Evolutionary conservation across 2,888 invertebrate species (phyloP), one percentile per base, ranked within the genome.

Genomic region (Saturnia pavonia): DNA sequence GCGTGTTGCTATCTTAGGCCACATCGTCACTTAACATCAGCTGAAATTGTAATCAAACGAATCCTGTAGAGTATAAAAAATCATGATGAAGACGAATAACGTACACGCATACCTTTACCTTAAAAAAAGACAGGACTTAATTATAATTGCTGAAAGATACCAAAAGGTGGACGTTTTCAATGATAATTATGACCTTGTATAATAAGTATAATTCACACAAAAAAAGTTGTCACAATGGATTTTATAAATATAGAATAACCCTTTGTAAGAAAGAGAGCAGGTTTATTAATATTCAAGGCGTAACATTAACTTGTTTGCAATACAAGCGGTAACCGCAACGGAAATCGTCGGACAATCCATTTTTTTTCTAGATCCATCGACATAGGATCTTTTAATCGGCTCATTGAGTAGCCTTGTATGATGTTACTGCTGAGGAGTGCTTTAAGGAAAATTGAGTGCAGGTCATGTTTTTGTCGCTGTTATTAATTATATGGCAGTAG

Each of bases 331-430:
- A 27, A 87, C 88, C 89, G 82, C 88, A 89, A 78, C 86, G 89
- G 90, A 90, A 87, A 89, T 89, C 82, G 81, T 80, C 75, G 72
- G 78, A 81, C 81, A 82, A 85, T 87, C 82, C 79, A 80, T 79
- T 87, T 88, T 88, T n/a, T 88, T 84, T 82, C 77, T 75, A 81
- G 73, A 77, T 78, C 77, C 80, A 82, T 77, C 77, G 80, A 82
- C 83, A 82, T 80, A 65, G 82, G 78, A 82, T 82, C 78, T 77
- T n/a, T n/a, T 70, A 79, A 82, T 68, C 40, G 68, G 12, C 65
- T 27, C 48, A 63, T 68, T 68, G 40, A 68, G 70, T 60, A 45
- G 40, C 66, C 48, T 51, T 40, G 65, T 66, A 66, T 22, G 22
- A 60, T 60, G 14, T 27, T 27, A 27, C 16, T 11, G 2, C 6